Conservation (phyloP, 2,113 vertebrate species). For the Sander vitreus region DNA sequence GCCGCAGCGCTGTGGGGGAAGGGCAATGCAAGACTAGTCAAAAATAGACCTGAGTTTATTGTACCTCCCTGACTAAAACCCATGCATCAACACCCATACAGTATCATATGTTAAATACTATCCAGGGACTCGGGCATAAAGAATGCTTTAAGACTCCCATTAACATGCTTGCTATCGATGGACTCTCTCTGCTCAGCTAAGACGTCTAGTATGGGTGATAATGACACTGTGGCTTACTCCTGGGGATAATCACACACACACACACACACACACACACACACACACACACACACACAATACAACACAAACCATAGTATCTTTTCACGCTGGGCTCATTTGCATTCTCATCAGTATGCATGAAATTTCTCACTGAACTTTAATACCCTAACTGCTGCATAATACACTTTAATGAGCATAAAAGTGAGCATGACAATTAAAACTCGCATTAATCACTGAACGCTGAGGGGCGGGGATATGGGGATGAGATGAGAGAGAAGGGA, state of each 20-base stretch:
- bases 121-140: conserved; percentile 47
- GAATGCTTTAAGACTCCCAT: conserved; percentile 54
- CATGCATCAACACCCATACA: background rate
- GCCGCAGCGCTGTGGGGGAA: too few relatives aligned
- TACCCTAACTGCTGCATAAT: conserved; percentile 89
- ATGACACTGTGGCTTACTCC: conserved; percentile 70
- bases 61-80: conserved; percentile 1
- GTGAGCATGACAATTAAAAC: conserved; percentile 90
- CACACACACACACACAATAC: conserved; percentile 23
- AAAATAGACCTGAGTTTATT: background rate
- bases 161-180: conserved; percentile 72
- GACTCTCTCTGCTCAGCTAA: conserved; percentile 62
- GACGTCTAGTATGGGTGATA: conserved; percentile 62
- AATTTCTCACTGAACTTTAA: conserved; percentile 91
- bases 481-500: conserved; percentile 27
- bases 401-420: conserved; percentile 89
- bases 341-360: conserved; percentile 92
- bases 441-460: conserved; percentile 89
- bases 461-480: conserved; percentile 67
- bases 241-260: conserved; percentile 65
- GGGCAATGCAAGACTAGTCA: too few relatives aligned
- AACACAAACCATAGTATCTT: conserved; percentile 72
- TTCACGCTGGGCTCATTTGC: conserved; percentile 87
- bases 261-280: conserved; percentile 40
- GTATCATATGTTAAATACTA: conserved; percentile 34